Evolutionary conservation across 1,140 invertebrate species (phyloP), one percentile per base, ranked within the genome.

Genomic region (Streblospio benedicti): DNA sequence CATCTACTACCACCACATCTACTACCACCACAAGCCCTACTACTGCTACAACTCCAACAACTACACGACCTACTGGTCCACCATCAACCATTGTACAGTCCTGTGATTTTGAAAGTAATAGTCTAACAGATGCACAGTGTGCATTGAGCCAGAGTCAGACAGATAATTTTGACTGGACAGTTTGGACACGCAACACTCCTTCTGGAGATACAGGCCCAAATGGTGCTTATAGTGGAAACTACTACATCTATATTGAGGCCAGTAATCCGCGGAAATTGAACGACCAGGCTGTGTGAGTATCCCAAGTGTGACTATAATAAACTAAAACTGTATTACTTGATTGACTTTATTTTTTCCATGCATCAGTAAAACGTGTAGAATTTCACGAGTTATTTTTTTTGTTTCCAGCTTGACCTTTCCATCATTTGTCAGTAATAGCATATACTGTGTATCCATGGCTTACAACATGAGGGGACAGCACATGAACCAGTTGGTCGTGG

Each of bases 231-330:
- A 41, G 47, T 41, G 69, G 73, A 69, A 23, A 31, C 1, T 67
- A 71, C 44, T 76, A 73, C 59, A 58, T 70, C 16, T 75, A 70
- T 59, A 73, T 72, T 56, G 73, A 74, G 57, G 51, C 73, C 27
- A 71, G 69, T n/a, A 59, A 62, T 0, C 72, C 71, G 18, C 47
- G 65, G 4, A 44, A 56, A 38, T 47, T 59, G 27, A 67, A 69
- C 12, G 62, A 69, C 32, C 60, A 59, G 3, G 59, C 59, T 4
- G 33, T 12, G 57, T 59, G 28, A 51, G 57, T 44, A 58, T n/a
- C n/a, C n/a, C n/a, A n/a, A n/a, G n/a, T n/a, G 56, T 6, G 31
- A n/a, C n/a, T n/a, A n/a, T n/a, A n/a, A n/a, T n/a, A n/a, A n/a
- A n/a, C n/a, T n/a, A n/a, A n/a, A n/a, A n/a, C n/a, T n/a, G n/a